Percentiles rank a stretch among this genome's conserved stretches.
Evolutionary conservation across 1,140 invertebrate species (phyloP).

Genomic region (Popillia japonica): DNA sequence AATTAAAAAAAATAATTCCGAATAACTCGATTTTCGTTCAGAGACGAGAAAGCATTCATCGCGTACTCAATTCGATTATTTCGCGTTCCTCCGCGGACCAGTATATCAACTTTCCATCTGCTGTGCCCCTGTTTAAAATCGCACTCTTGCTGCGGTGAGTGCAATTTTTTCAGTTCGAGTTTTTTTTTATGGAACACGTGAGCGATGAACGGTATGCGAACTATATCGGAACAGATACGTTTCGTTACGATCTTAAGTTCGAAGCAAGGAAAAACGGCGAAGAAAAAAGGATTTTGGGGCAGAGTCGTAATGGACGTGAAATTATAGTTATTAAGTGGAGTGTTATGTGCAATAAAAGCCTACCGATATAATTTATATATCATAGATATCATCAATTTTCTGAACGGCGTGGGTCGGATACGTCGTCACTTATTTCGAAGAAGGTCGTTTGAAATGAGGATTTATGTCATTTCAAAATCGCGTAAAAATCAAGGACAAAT

Average conservation of each 20-base stretch:
- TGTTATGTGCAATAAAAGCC: not conserved
- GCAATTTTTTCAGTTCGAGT: not conserved
- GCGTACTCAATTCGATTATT: not conserved
- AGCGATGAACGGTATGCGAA: not conserved
- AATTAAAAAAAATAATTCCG: slow-evolving; percentile 33
- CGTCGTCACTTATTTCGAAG: not conserved
- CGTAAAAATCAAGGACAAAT: too few species aligned
- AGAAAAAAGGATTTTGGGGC: not conserved
- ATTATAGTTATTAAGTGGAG: slow-evolving; percentile 22
- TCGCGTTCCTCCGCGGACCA: slow-evolving; percentile 14
- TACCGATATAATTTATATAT: slow-evolving; percentile 6
- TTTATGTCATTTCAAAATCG: too few species aligned
- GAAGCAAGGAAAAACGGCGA: not conserved
- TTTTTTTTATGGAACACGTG: not conserved
- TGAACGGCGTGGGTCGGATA: not conserved
- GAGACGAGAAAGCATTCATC: not conserved
- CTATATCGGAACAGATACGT: not conserved
- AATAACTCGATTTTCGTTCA: slow-evolving; percentile 22
- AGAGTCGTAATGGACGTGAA: slow-evolving; percentile 2
- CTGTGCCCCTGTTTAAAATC: slow-evolving; percentile 23
- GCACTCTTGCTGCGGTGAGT: not conserved
- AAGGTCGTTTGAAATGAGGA: not conserved
- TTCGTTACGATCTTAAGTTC: not conserved
- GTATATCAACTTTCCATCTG: slow-evolving; percentile 29
- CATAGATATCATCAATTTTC: not conserved